These are phyloP conservation scores for Onychostoma macrolepis DNA, from an alignment of 2,113 vertebrate genomes.

Conservation along the genomic window DNA sequence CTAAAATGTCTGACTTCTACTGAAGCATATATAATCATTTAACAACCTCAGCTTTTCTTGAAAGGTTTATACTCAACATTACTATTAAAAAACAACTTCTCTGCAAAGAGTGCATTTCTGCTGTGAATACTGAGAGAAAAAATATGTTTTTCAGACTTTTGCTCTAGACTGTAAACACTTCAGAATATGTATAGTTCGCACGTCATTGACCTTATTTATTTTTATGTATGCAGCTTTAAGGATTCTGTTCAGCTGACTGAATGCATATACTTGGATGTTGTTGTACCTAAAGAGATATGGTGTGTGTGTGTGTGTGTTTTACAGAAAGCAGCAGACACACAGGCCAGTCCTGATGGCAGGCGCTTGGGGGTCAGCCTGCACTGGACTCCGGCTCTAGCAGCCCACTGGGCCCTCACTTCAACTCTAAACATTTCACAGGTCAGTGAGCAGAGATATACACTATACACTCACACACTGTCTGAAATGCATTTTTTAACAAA, in stretches of 20 bases:
- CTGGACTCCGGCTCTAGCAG: conserved; percentile 78
- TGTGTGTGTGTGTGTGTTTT: conserved; percentile 32
- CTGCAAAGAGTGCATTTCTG: background rate
- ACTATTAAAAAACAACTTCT: background rate
- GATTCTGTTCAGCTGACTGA: background rate
- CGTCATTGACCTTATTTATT: background rate
- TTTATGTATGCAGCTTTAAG: background rate
- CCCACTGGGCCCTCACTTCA: conserved; percentile 77
- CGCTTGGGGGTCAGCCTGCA: conserved; percentile 74
- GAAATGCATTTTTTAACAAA: background rate
- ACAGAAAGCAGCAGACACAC: conserved; percentile 61
- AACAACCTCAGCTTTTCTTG: background rate
- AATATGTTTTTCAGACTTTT: background rate
- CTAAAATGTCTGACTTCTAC: too few species aligned
- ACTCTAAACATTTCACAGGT: conserved; percentile 83
- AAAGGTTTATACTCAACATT: too few species aligned
- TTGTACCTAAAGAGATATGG: background rate
- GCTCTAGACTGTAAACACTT: background rate
- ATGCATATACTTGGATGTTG: background rate
- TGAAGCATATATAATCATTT: background rate
- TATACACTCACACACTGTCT: background rate
- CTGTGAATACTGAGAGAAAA: background rate
- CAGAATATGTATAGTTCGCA: background rate
- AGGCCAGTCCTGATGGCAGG: conserved; percentile 78
- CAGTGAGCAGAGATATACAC: conserved; percentile 22